Evolutionary conservation across 2,113 vertebrate genomes (phyloP), one percentile per base, ranked within the genome.

Genomic region (Petroica traversi): DNA sequence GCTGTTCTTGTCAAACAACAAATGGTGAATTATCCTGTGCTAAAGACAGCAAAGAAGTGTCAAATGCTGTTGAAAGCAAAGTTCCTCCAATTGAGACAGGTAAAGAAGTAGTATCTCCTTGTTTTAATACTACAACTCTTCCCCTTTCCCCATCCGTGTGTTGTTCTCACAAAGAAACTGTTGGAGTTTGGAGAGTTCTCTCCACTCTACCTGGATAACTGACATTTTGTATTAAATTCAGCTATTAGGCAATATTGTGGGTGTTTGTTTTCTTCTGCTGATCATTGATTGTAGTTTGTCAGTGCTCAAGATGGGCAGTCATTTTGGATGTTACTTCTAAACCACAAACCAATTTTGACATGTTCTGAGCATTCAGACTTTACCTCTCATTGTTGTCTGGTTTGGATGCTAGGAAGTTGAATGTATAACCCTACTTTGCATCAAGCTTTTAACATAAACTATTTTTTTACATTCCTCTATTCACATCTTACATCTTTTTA

Each of bases 1-100:
- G 98, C 97, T 99, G 99, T 92, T 98, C 98, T 33, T 99, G 98
- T 96, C 97, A 97, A 57, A 68, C 97, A 91, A 95, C 91, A 88
- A 98, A 98, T 68, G 97, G 97, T 90, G 97, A 96, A 57, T 73
- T 98, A 43, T 72, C 83, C 82, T 98, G 98, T 87, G 31, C 96
- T 69, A 91, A 96, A 69, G 94, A 97, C 82, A 95, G 93, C 71
- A 97, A 98, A 96, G 97, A 96, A 45, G 93, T 92, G 52, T 93
- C 93, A 89, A 96, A 80, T 86, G 62, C 82, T 66, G 83, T 59
- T 81, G 84, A 81, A 64, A 97, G 87, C 80, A 85, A 92, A 88
- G 72, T 97, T 85, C 94, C 95, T 87, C 78, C 96, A 8, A 94
- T 97, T 79, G 97, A 98, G 67, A 93, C 98, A 98, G 98, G 99